Conservation (phyloP, 2,888 invertebrate genomes). For the Agonopterix arenella region DNA sequence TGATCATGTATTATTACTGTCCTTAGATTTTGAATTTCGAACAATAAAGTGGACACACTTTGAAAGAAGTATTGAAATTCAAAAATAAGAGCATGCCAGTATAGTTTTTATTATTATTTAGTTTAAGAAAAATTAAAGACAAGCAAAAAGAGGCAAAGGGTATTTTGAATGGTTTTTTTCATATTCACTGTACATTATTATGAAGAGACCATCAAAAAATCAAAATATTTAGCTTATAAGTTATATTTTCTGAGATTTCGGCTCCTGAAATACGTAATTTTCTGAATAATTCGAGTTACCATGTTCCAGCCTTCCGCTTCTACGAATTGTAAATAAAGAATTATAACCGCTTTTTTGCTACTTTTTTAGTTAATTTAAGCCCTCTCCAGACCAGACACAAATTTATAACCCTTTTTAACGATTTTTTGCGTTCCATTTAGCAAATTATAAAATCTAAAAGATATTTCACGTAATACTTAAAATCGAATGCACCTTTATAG, state of each 20-base stretch:
- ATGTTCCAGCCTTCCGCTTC: constrained; percentile 49
- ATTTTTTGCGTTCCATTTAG: background rate
- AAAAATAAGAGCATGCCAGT: constrained; percentile 1
- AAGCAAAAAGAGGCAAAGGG: constrained; percentile 71
- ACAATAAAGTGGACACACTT: background rate
- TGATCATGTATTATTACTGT: constrained; percentile 1
- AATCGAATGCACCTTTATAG: too few species aligned
- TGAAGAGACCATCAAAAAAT: constrained; percentile 62
- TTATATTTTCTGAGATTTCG: constrained; percentile 21
- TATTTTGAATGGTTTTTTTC: constrained; percentile 65
- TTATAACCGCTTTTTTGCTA: constrained; percentile 31
- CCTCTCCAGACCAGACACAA: background rate
- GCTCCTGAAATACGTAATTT: constrained; percentile 47
- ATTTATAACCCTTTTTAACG: background rate
- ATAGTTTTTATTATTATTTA: constrained; percentile 12
- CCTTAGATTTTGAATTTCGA: constrained; percentile 4
- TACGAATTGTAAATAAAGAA: constrained; percentile 54
- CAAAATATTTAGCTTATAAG: constrained; percentile 32
- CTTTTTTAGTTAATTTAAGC: constrained; percentile 9
- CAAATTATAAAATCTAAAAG: background rate
- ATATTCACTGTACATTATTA: constrained; percentile 55
- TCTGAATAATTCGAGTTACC: constrained; percentile 69
- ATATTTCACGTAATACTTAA: too few species aligned
- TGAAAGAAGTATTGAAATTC: constrained; percentile 9
- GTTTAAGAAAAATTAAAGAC: constrained; percentile 47